phyloP scores from a whole-genome alignment of 2,113 vertebrate genomes.

The Vireo altiloquus region DNA sequence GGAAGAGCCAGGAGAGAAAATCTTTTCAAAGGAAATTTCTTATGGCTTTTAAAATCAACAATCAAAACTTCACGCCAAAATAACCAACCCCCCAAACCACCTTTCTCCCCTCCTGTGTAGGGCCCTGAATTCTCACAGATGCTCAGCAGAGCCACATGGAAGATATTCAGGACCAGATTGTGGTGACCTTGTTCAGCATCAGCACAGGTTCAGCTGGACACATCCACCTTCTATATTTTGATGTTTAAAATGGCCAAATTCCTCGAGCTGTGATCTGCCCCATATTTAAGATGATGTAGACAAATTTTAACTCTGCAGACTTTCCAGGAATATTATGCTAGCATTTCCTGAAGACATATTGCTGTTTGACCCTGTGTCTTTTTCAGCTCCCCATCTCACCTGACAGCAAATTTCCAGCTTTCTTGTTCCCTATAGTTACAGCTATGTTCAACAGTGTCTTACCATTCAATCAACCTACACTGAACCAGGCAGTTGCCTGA shows the following conservation, averaged over 20 bases:
- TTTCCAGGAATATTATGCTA: neutral
- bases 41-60: neutral
- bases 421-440: neutral
- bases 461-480: conserved; percentile 6
- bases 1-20: neutral
- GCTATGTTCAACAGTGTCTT: conserved; percentile 4
- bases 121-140: neutral
- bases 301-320: neutral
- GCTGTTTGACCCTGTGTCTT: neutral
- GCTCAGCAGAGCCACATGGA: neutral
- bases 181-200: neutral
- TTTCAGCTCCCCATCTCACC: neutral
- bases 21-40: neutral
- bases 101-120: accelerated
- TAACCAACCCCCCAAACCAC: neutral
- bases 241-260: neutral
- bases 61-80: neutral
- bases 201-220: neutral
- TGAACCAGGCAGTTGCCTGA: neutral
- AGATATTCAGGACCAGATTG: neutral
- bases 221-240: neutral
- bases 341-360: neutral
- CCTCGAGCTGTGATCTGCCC: neutral
- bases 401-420: neutral
- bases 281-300: neutral